phyloP scores from a whole-genome alignment of 1,140 invertebrate genomes.

The Drosophila serrata region DNA sequence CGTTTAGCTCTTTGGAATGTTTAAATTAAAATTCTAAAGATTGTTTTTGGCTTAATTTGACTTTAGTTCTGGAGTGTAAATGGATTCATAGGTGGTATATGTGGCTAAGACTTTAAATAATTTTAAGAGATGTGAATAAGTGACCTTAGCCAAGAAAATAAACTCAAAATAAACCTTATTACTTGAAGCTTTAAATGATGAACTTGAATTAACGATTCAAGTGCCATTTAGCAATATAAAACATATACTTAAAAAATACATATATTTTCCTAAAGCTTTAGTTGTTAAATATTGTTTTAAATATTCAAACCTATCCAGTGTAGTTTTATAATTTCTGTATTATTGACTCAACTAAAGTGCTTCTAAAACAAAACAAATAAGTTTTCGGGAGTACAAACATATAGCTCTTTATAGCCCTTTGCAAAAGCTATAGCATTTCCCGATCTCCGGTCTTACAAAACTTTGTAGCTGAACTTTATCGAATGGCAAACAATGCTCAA shows the following conservation, averaged over 20 bases:
- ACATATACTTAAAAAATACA: not conserved
- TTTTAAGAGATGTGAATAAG: not conserved
- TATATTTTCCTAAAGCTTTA: not conserved
- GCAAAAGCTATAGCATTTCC: not conserved
- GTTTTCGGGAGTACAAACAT: no score
- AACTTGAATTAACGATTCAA: not conserved
- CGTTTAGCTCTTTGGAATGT: not conserved
- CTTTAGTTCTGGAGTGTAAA: not conserved
- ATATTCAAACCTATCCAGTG: not conserved
- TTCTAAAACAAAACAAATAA: not conserved
- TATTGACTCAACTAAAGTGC: constrained; percentile 8
- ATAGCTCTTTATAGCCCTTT: no score
- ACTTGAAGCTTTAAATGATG: not conserved
- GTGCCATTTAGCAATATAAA: not conserved
- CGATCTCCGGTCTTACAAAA: constrained; percentile 32
- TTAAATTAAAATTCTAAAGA: not conserved
- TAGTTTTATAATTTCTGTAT: not conserved
- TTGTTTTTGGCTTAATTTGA: not conserved
- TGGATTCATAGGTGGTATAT: not conserved
- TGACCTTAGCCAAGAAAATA: not conserved
- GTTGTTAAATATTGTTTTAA: no score
- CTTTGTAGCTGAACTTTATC: constrained; percentile 41
- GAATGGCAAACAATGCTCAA: constrained; percentile 68
- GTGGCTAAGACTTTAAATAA: not conserved
- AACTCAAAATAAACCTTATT: not conserved